Conservation (phyloP, 2,113 vertebrate genomes). For the Alethe castanea region DNA sequence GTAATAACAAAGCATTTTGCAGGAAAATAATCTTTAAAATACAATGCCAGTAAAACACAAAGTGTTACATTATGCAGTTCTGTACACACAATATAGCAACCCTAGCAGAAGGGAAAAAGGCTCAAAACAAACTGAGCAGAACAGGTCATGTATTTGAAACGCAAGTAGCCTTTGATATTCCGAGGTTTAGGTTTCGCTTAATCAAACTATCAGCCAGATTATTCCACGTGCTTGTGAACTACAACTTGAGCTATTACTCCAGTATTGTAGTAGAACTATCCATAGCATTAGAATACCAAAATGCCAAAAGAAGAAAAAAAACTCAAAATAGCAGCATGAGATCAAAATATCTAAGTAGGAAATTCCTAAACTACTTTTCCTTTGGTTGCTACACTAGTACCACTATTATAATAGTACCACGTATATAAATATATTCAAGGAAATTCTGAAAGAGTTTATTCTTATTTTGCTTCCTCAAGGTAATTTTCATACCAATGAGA, state of each 20-base stretch:
- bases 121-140: not conserved
- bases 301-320: not conserved
- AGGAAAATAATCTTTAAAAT: not conserved
- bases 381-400: not conserved
- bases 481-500: not conserved
- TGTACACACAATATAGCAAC: not conserved
- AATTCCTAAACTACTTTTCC: not conserved
- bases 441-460: not conserved
- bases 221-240: not conserved
- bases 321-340: not conserved
- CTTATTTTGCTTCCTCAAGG: not conserved
- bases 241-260: not conserved
- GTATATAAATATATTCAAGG: not conserved
- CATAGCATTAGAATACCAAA: not conserved
- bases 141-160: not conserved
- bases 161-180: not conserved
- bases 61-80: not conserved
- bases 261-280: not conserved
- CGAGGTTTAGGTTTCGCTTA: not conserved
- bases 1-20: not conserved
- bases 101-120: not conserved
- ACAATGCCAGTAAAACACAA: not conserved
- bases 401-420: not conserved
- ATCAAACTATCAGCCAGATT: not conserved
- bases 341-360: not conserved